A percentile compares a stretch with the other conserved stretches of the same genome.
Evolutionary conservation across 2,888 invertebrate genomes (phyloP).

Genomic region (Pomacea canaliculata): DNA sequence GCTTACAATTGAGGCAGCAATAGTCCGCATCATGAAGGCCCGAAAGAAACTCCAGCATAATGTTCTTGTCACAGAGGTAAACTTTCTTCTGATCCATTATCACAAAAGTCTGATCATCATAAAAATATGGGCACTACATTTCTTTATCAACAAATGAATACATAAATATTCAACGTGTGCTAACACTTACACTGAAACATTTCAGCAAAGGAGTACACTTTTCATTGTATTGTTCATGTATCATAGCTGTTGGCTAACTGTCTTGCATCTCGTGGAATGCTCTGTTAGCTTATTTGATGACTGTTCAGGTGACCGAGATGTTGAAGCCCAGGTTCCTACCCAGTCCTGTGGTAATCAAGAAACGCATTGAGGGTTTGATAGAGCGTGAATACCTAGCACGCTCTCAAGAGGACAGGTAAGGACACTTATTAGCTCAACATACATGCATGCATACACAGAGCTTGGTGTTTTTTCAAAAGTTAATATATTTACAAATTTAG

Average conservation of each 20-base stretch:
- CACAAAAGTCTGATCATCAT: too few relatives aligned
- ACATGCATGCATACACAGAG: background rate
- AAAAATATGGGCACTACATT: too few relatives aligned
- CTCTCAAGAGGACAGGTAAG: slow-evolving; percentile 88
- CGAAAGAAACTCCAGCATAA: slow-evolving; percentile 90
- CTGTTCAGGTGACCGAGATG: slow-evolving; percentile 81
- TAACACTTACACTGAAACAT: too few relatives aligned
- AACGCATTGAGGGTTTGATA: slow-evolving; percentile 98
- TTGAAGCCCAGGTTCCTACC: slow-evolving; percentile 96
- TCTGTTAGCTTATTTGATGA: background rate
- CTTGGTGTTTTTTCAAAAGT: too few relatives aligned
- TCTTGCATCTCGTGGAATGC: background rate
- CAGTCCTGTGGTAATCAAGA: slow-evolving; percentile 97
- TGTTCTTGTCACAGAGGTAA: slow-evolving; percentile 90
- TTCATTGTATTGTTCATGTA: too few relatives aligned
- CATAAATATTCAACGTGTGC: too few relatives aligned
- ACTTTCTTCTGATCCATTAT: background rate
- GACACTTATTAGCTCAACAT: background rate
- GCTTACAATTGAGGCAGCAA: slow-evolving; percentile 91
- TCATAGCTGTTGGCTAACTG: background rate
- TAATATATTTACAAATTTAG: too few relatives aligned
- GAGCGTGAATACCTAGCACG: slow-evolving; percentile 98
- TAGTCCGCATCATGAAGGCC: slow-evolving; percentile 99
- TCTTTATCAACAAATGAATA: too few relatives aligned
- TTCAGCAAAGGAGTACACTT: too few relatives aligned